Base-by-base conservation (phyloP, 2,888 invertebrate genomes). In the Malthinus flaveolus region DNA sequence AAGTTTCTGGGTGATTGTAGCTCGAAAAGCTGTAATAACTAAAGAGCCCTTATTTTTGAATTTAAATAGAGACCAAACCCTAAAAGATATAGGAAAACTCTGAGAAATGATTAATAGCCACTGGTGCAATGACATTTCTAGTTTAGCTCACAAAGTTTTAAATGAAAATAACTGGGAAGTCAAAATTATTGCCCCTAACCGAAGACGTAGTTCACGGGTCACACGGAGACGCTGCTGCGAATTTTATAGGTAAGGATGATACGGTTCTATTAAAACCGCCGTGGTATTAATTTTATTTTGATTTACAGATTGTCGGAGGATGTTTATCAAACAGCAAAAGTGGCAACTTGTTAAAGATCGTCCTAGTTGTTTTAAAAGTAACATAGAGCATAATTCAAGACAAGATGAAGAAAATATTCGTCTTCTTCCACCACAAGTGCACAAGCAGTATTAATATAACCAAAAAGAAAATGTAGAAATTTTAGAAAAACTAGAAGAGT, bases 121-220 rank as follows among this genome's bases (percentile, higher is more conserved):
- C 39, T 61, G 53, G 61, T 57, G 53, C 32, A 61, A 61, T 31
- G 61, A 57, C 33, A 15, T 61, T 42, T 52, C 56, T 11, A 52
- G 56, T 39, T 46, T 61, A 45, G 61, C 56, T 9, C 42, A 53
- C 23, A 61, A 56, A 49, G 49, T 49, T n/a, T 36, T 61, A 35
- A 60, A 56, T 31, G 56, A 51, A 37, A 52, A 49, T 11, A 52
- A 53, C 12, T 44, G 15, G 23, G 39, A n/a, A 47, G 13, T 52
- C 48, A 57, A 48, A 61, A 53, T 45, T 56, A 34, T 15, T 61
- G 32, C 61, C 56, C 7, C 11, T 61, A 15, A 61, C 61, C 1
- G 49, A 49, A 33, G 61, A 61, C 23, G 36, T 61, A 6, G 10
- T 34, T 34, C 10, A 34, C 10, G 34, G 34, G 34, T 34, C 34